These are phyloP conservation scores for Helobdella robusta DNA, from an alignment of 2,888 invertebrate genomes.

Conservation along the genomic window DNA sequence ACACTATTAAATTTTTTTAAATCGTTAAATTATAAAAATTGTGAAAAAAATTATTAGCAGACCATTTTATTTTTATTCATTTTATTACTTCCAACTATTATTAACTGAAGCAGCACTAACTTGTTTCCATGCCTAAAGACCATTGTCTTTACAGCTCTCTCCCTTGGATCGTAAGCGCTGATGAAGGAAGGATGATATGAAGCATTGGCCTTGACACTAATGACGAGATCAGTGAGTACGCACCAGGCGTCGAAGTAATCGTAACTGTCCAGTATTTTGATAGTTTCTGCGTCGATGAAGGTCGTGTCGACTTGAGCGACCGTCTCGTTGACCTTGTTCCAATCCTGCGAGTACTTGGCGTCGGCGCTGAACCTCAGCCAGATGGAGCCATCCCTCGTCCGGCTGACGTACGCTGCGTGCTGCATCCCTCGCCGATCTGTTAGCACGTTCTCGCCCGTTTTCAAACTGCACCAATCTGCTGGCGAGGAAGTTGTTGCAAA, in stretches of 20 bases:
- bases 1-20: no score
- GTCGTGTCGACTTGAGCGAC: slow-evolving; percentile 18
- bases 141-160: slow-evolving; percentile 16
- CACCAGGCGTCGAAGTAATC: slow-evolving; percentile 33
- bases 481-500: neutral
- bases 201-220: slow-evolving; percentile 29
- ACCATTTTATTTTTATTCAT: no score
- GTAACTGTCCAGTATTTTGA: slow-evolving; percentile 29
- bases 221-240: slow-evolving; percentile 34
- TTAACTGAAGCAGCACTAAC: no score
- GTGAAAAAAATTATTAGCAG: no score
- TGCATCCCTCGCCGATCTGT: slow-evolving; percentile 22
- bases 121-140: slow-evolving; percentile 22
- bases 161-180: slow-evolving; percentile 30
- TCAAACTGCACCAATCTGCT: slow-evolving; percentile 23
- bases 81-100: no score
- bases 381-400: slow-evolving; percentile 34
- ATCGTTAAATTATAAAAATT: no score
- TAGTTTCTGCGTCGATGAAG: slow-evolving; percentile 21
- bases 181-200: slow-evolving; percentile 36
- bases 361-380: slow-evolving; percentile 27
- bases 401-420: slow-evolving; percentile 35
- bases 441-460: slow-evolving; percentile 24
- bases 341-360: slow-evolving; percentile 29
- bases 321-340: slow-evolving; percentile 29